Evolutionary conservation across 2,888 invertebrate genomes (phyloP), one percentile per base, ranked within the genome.

Genomic region (Abscondita cerata): DNA sequence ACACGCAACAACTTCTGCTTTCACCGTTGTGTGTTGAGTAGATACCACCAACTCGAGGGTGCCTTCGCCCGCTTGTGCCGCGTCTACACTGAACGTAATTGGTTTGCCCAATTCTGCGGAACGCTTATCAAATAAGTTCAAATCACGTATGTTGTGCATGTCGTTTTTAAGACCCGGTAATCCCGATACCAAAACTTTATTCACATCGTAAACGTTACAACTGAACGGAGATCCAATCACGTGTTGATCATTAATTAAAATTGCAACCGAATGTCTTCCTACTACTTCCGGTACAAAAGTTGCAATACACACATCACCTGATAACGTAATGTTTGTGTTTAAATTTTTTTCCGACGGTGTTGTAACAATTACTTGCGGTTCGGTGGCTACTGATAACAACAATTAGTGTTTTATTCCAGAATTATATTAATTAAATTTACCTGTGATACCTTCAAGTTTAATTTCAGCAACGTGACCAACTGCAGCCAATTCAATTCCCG

Each of bases 1-100:
- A 71, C 94, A 92, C 2, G 95, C 95, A 0, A 92, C 91, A 13
- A 93, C 93, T 85, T 93, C 87, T 0, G 75, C 76, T 78, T 96
- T 93, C 1, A 96, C 93, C 1, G 95, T 95, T 53, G 93, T 92
- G 13, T 93, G 92, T 68, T 89, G 88, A 0, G 95, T 96, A 48
- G 95, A 95, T 0, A 96, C 95, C 0, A 96, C 95, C 12, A 96
- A 83, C 75, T 96, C 96, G 2, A 96, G 82, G 0, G 95, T 95
- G 1, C 97, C 97, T 79, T 96, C 95, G 0, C 97, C 97, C 1
- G 97, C 96, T 73, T 95, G 93, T 0, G 95, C 94, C 1, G 96
- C 96, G 81, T 97, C 96, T 33, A 97, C 96, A 70, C 93, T 93
- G 78, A 95, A 95, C 0, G 95, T 95, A 0, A 95, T 91, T 0